Conservation (phyloP, 2,888 invertebrate genomes). For the Seladonia tumulorum region DNA sequence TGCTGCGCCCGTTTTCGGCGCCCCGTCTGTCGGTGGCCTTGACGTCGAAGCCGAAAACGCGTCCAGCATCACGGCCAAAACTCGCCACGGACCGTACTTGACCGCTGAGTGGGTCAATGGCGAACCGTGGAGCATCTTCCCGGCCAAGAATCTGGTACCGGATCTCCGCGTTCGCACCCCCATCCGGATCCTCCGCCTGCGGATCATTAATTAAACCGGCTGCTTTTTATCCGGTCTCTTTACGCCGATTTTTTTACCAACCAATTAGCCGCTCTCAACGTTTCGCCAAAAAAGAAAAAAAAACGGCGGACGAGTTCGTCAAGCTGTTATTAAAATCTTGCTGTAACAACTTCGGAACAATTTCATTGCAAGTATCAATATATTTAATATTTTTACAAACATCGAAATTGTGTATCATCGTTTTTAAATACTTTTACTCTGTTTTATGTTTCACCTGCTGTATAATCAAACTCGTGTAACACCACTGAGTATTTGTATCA, state of each 20-base stretch:
- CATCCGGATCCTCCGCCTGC: conserved; percentile 91
- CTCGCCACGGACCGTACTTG: conserved; percentile 90
- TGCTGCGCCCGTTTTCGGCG: conserved; percentile 92
- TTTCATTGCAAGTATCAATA: too few relatives aligned
- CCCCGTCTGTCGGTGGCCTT: conserved; percentile 94
- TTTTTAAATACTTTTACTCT: too few relatives aligned
- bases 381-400: too few relatives aligned
- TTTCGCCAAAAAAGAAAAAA: background rate
- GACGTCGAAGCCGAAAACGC: conserved; percentile 94
- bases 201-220: conserved; percentile 29
- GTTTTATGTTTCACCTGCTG: too few relatives aligned
- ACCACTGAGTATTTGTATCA: too few relatives aligned
- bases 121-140: conserved; percentile 90
- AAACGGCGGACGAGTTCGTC: too few relatives aligned
- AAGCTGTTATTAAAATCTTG: too few relatives aligned
- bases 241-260: background rate
- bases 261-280: background rate
- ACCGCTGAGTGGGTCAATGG: conserved; percentile 91
- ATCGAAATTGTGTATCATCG: too few relatives aligned
- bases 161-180: conserved; percentile 91
- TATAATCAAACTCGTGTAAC: too few relatives aligned
- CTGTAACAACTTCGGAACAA: too few relatives aligned
- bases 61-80: conserved; percentile 89
- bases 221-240: background rate
- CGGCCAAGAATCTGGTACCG: conserved; percentile 91